These are phyloP conservation scores for Oncopodura yosiiana DNA, from an alignment of 1,140 invertebrate species.

Conservation along the genomic window DNA sequence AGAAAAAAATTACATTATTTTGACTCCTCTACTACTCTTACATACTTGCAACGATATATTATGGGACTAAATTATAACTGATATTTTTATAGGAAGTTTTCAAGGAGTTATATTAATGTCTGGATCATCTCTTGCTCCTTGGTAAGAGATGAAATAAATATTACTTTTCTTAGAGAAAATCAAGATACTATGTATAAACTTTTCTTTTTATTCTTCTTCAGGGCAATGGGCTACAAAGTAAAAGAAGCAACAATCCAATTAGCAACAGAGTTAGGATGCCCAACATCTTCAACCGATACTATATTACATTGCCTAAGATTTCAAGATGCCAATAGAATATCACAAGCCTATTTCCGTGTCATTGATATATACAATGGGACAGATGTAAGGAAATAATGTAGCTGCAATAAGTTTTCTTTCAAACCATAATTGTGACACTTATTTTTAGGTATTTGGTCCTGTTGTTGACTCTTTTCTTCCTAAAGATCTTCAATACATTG, in stretches of 20 bases:
- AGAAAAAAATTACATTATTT: too few relatives aligned
- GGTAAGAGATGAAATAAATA: too few relatives aligned
- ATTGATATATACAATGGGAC: constrained; percentile 13
- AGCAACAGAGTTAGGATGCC: constrained; percentile 31
- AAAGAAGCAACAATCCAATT: constrained; percentile 28
- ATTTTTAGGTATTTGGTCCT: constrained; percentile 33
- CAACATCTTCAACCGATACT: constrained; percentile 23
- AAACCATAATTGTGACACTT: constrained; percentile 4
- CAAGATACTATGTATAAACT: too few relatives aligned
- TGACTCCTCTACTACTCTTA: background rate
- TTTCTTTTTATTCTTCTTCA: too few relatives aligned
- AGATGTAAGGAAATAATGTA: background rate
- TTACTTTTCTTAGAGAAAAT: too few relatives aligned
- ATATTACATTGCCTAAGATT: constrained; percentile 30
- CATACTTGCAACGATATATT: background rate
- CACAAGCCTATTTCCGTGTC: constrained; percentile 31
- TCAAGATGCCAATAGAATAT: constrained; percentile 29
- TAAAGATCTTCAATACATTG: constrained; percentile 29
- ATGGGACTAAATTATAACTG: background rate
- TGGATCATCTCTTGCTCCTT: constrained; percentile 31
- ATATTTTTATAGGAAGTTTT: constrained; percentile 19
- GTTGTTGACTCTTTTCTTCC: constrained; percentile 34
- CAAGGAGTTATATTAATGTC: constrained; percentile 32
- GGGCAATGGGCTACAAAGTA: constrained; percentile 34
- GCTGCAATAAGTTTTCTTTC: background rate